Evolutionary conservation across 2,797 vertebrate species (phyloP).

Genomic region (Oreochromis mossambicus): DNA sequence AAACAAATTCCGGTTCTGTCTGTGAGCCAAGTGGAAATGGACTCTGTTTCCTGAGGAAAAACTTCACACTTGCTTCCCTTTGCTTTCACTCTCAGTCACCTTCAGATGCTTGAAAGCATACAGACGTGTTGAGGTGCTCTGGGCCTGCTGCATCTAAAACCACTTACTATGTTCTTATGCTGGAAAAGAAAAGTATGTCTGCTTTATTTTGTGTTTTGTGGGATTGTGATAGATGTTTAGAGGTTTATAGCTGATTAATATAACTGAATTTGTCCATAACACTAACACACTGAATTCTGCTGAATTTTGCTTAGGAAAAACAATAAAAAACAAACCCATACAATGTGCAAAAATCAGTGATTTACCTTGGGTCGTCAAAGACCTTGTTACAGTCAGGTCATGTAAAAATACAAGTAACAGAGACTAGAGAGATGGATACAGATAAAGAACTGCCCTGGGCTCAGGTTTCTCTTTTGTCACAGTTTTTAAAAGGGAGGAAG

Average conservation of each 20-base stretch:
- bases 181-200: not conserved
- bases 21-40: slow-evolving; percentile 86
- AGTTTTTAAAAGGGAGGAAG: slow-evolving; percentile 60
- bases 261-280: not conserved
- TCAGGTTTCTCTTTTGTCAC: slow-evolving; percentile 66
- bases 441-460: slow-evolving; percentile 47
- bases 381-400: slow-evolving; percentile 30
- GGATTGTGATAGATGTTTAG: not conserved
- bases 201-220: not conserved
- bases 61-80: slow-evolving; percentile 56
- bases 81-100: slow-evolving; percentile 61
- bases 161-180: not conserved
- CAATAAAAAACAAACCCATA: not conserved
- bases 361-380: slow-evolving; percentile 44
- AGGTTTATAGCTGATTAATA: not conserved
- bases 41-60: slow-evolving; percentile 84
- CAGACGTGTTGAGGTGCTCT: not conserved
- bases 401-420: slow-evolving; percentile 25
- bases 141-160: not conserved
- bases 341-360: not conserved
- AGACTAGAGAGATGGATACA: slow-evolving; percentile 21
- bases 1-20: slow-evolving; percentile 79
- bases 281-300: not conserved
- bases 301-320: not conserved
- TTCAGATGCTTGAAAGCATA: not conserved